Conservation (phyloP, 2,888 invertebrate species). For the Pterostichus madidus region DNA sequence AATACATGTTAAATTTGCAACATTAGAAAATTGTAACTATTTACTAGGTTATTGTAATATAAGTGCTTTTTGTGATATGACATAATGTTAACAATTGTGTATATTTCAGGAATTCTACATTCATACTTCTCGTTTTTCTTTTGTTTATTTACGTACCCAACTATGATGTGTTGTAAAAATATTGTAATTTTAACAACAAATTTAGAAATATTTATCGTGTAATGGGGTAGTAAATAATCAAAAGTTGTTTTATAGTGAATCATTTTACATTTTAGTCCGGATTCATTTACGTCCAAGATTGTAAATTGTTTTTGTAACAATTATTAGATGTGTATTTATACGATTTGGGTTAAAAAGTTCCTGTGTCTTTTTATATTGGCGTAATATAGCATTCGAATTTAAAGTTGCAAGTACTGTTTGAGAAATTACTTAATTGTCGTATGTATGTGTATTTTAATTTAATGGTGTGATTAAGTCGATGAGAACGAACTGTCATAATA, state of each 20-base stretch:
- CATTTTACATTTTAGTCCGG: conserved; percentile 24
- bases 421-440: conserved; percentile 55
- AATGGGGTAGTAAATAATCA: conserved; percentile 14
- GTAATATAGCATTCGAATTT: conserved; percentile 52
- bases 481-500: conserved; percentile 47
- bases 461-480: conserved; percentile 48
- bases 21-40: conserved; percentile 39
- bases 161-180: too few species aligned
- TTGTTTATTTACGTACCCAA: conserved; percentile 33
- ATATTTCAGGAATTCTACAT: conserved; percentile 11
- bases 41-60: conserved; percentile 39
- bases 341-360: conserved; percentile 59
- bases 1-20: conserved; percentile 44
- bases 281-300: conserved; percentile 41
- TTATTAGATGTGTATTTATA: conserved; percentile 47
- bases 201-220: not conserved
- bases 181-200: not conserved
- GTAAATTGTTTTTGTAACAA: conserved; percentile 31
- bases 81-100: conserved; percentile 41
- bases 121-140: not conserved
- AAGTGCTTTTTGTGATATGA: conserved; percentile 63
- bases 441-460: conserved; percentile 58
- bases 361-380: conserved; percentile 63
- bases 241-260: conserved; percentile 3
- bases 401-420: conserved; percentile 43